Evolutionary conservation across 2,113 vertebrate genomes (phyloP).

Genomic region (Neolamprologus kungweensis): DNA sequence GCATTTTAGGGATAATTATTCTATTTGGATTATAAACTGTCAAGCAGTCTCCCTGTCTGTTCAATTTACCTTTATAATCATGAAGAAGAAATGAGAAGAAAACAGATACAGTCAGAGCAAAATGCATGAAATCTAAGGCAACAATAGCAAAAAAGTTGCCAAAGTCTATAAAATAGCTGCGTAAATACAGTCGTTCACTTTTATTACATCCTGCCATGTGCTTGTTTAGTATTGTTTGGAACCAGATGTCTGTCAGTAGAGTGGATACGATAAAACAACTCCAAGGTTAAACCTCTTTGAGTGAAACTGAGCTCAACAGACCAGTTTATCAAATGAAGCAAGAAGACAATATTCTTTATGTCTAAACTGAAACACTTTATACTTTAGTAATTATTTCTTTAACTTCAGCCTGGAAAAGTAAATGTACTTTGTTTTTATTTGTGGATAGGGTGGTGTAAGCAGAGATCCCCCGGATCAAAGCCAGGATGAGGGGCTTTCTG

Average conservation of each 20-base stretch:
- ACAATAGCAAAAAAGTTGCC: background rate
- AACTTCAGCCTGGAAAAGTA: background rate
- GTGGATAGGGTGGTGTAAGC: slow-evolving; percentile 55
- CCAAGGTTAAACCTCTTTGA: background rate
- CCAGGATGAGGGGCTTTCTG: slow-evolving; percentile 71
- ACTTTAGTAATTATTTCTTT: background rate
- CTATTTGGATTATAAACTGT: background rate
- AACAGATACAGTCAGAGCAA: background rate
- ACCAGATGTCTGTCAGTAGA: background rate
- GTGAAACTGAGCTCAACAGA: background rate
- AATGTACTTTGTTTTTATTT: background rate
- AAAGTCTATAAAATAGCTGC: background rate
- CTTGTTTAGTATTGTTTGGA: background rate
- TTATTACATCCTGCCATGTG: background rate
- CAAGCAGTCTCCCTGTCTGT: background rate
- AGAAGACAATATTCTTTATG: background rate
- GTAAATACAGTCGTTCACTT: background rate
- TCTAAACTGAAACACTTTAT: background rate
- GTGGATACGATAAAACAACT: background rate
- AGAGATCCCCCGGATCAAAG: slow-evolving; percentile 64
- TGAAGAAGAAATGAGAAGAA: background rate
- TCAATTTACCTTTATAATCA: background rate
- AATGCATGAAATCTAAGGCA: background rate
- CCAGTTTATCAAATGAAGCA: background rate
- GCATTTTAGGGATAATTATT: background rate